Percentiles rank a stretch among this genome's conserved stretches.
These are phyloP conservation scores for Amyelois transitella DNA, from an alignment of 1,140 invertebrate genomes.

Conservation along the genomic window DNA sequence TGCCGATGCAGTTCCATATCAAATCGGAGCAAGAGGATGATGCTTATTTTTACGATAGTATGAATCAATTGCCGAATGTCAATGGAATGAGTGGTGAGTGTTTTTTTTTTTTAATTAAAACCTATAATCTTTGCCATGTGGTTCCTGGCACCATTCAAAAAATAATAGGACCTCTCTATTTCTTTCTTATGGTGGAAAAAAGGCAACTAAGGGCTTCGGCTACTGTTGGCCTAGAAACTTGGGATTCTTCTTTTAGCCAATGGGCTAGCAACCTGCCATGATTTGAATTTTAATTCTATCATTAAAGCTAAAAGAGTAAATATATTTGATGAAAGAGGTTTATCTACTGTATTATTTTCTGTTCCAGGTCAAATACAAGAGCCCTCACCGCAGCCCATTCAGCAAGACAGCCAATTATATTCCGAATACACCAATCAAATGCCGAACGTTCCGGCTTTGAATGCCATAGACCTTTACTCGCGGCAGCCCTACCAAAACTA, in stretches of 20 bases:
- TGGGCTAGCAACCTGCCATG: too few relatives aligned
- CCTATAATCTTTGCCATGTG: too few relatives aligned
- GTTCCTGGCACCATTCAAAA: too few relatives aligned
- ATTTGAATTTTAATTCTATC: too few relatives aligned
- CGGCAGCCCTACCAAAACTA: conserved; percentile 36
- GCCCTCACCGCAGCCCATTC: conserved; percentile 25
- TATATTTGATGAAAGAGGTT: too few relatives aligned
- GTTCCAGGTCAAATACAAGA: conserved; percentile 39
- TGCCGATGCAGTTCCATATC: conserved; percentile 56
- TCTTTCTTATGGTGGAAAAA: too few relatives aligned
- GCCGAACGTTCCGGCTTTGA: conserved; percentile 34
- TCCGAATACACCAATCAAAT: conserved; percentile 42
- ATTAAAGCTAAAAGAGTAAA: too few relatives aligned
- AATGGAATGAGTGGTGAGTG: conserved; percentile 48
- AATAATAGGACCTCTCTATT: too few relatives aligned
- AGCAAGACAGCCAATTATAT: conserved; percentile 40
- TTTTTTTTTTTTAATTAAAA: conserved; percentile 4
- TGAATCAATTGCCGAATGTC: conserved; percentile 32
- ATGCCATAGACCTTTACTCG: conserved; percentile 48
- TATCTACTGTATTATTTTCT: too few relatives aligned
- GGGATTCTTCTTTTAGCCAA: too few relatives aligned
- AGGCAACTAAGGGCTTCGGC: too few relatives aligned
- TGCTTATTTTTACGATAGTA: conserved; percentile 55
- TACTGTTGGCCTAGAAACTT: too few relatives aligned
- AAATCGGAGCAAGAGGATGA: conserved; percentile 63